These are phyloP conservation scores for Labeo catla DNA, from an alignment of 2,113 vertebrate species.

Conservation along the genomic window DNA sequence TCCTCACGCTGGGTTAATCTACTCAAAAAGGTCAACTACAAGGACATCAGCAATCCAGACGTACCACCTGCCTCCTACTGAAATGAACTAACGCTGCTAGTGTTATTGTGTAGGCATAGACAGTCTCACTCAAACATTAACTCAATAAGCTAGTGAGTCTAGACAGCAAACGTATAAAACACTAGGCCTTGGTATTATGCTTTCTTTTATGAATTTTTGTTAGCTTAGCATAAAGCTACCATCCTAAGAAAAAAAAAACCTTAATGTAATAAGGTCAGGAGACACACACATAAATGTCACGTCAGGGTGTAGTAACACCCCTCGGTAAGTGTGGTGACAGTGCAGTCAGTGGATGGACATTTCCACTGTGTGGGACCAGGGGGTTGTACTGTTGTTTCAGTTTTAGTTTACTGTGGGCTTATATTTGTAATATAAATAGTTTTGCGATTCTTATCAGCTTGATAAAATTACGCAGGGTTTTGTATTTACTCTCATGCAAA, in stretches of 20 bases:
- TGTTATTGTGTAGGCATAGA: neutral
- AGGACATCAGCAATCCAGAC: neutral
- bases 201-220: neutral
- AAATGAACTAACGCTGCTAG: neutral
- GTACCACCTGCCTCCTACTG: neutral
- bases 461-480: neutral
- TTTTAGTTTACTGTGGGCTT: slow-evolving; percentile 19
- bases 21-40: neutral
- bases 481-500: neutral
- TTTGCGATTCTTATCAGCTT: slow-evolving; percentile 3
- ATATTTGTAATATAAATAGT: neutral
- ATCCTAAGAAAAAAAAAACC: neutral
- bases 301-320: neutral
- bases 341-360: slow-evolving; percentile 15
- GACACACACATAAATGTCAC: neutral
- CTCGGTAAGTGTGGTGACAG: neutral
- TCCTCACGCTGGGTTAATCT: slow-evolving; percentile 7
- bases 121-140: neutral
- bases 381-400: slow-evolving; percentile 20
- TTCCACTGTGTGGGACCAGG: slow-evolving; percentile 22
- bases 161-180: neutral
- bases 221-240: neutral
- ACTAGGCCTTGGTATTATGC: neutral
- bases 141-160: neutral
- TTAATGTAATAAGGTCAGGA: neutral